Percentiles rank a stretch among this genome's conserved stretches.
These are phyloP conservation scores for Aradophagus sp. DNA, from an alignment of 1,140 invertebrate species.

Conservation along the genomic window DNA sequence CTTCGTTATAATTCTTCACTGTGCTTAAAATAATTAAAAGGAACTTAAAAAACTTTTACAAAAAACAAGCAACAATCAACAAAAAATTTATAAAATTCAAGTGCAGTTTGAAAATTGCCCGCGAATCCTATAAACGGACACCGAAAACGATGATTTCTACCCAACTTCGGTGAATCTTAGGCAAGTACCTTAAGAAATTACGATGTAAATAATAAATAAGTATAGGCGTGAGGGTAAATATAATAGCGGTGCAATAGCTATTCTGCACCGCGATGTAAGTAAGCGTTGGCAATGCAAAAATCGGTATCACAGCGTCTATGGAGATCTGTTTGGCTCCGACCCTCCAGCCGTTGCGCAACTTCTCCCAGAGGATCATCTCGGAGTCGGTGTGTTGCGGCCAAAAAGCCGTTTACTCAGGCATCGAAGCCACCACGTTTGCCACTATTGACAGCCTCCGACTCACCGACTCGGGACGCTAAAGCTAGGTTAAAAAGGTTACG, in stretches of 20 bases:
- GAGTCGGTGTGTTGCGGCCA: neutral
- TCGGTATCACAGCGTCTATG: conserved; percentile 78
- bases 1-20: too few relatives aligned
- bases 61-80: too few relatives aligned
- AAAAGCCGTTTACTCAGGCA: conserved; percentile 3
- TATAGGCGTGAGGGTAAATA: conserved; percentile 79
- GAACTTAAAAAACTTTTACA: too few relatives aligned
- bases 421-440: conserved; percentile 1
- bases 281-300: conserved; percentile 78
- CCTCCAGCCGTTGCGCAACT: conserved; percentile 70
- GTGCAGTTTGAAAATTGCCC: too few relatives aligned
- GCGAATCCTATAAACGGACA: too few relatives aligned
- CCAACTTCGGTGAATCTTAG: too few relatives aligned
- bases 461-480: too few relatives aligned
- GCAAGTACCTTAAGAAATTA: conserved; percentile 76
- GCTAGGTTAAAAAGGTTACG: too few relatives aligned
- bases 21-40: too few relatives aligned
- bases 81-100: too few relatives aligned
- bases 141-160: too few relatives aligned
- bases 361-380: conserved; percentile 70
- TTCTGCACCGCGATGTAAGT: conserved; percentile 78
- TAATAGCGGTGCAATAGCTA: conserved; percentile 76
- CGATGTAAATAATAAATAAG: conserved; percentile 79
- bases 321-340: conserved; percentile 75
- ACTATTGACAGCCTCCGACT: conserved; percentile 4